Evolutionary conservation across 2,797 vertebrate genomes (phyloP).

Genomic region (Xerus rutilus): DNA sequence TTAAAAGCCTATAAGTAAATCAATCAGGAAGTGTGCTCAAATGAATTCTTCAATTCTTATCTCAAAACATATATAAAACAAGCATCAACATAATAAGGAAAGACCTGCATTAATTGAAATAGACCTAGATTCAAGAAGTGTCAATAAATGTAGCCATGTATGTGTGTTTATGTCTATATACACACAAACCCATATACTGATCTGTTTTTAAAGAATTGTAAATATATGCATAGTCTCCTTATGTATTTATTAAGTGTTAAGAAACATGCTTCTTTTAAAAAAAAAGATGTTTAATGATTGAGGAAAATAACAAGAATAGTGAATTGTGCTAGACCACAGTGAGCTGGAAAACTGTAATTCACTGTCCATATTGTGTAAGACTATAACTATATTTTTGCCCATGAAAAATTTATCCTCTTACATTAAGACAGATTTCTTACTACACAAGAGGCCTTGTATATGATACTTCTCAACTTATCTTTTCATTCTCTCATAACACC

Average conservation of each 20-base stretch:
- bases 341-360: too few species aligned
- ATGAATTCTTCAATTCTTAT: not conserved
- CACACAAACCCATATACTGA: not conserved
- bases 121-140: constrained; percentile 26
- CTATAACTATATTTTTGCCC: too few species aligned
- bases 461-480: not conserved
- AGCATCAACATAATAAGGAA: not conserved
- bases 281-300: too few species aligned
- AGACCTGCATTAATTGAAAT: not conserved
- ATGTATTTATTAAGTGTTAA: not conserved
- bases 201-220: not conserved
- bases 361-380: too few species aligned
- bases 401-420: too few species aligned
- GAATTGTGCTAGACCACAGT: too few species aligned
- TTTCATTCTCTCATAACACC: not conserved
- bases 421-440: not conserved
- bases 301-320: too few species aligned
- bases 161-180: not conserved
- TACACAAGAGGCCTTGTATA: not conserved
- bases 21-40: not conserved
- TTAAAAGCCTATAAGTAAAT: constrained; percentile 38
- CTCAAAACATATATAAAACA: constrained; percentile 27
- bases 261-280: not conserved
- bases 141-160: not conserved
- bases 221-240: not conserved